A percentile compares a stretch with the other conserved stretches of the same genome.
Evolutionary conservation across 2,888 invertebrate genomes (phyloP).

Genomic region (Synanthedon tipuliformis): DNA sequence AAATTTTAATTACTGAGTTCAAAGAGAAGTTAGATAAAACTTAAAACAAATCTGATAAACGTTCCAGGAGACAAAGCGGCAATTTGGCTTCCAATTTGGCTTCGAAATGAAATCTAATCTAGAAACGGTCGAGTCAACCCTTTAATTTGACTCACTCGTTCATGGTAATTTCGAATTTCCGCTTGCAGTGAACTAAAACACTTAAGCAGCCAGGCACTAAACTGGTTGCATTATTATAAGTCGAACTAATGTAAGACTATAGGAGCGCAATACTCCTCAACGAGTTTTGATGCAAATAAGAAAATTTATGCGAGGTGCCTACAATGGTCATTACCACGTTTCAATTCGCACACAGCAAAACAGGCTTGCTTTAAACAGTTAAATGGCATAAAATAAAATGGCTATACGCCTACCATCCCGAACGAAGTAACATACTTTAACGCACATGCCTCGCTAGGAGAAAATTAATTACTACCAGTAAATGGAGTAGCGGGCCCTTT

Average conservation of each 20-base stretch:
- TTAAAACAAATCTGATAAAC: slow-evolving; percentile 1
- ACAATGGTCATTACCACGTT: slow-evolving; percentile 59
- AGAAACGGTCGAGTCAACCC: slow-evolving; percentile 11
- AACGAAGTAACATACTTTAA: slow-evolving; percentile 18
- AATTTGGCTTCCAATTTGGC: slow-evolving; percentile 20
- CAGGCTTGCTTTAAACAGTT: slow-evolving; percentile 46
- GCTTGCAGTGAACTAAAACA: slow-evolving; percentile 6
- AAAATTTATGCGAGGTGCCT: slow-evolving; percentile 47
- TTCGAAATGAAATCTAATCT: slow-evolving; percentile 16
- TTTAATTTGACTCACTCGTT: slow-evolving; percentile 18
- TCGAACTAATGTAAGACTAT: slow-evolving; percentile 21
- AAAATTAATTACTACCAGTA: slow-evolving; percentile 45
- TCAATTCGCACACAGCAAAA: slow-evolving; percentile 36
- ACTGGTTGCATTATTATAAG: slow-evolving; percentile 32
- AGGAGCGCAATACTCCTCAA: slow-evolving; percentile 36
- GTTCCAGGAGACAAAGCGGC: slow-evolving; percentile 24
- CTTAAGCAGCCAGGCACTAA: slow-evolving; percentile 11
- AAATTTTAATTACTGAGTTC: not conserved
- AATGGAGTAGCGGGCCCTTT: slow-evolving; percentile 26
- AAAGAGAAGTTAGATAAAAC: not conserved
- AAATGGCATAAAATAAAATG: slow-evolving; percentile 49
- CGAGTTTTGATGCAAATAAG: slow-evolving; percentile 58
- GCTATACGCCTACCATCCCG: slow-evolving; percentile 10
- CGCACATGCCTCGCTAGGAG: slow-evolving; percentile 37
- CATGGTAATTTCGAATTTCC: slow-evolving; percentile 14